Evolutionary conservation across 2,113 vertebrate species (phyloP), one percentile per base, ranked within the genome.

Genomic region (Phoxinus phoxinus): DNA sequence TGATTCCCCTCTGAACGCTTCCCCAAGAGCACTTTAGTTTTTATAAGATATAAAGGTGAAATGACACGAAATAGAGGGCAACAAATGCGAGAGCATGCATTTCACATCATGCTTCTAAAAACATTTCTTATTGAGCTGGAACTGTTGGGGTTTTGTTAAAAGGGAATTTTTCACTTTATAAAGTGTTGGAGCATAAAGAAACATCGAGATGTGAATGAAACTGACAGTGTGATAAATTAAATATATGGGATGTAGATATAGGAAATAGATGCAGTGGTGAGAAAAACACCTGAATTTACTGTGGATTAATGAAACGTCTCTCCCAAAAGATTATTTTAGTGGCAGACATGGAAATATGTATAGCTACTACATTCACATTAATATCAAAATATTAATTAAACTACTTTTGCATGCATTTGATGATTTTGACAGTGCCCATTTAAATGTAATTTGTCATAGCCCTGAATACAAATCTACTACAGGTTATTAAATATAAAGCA

Each of bases 121-220:
- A 72, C 30, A 72, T 71, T 8, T 41, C 11, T 72, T n/a, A 72
- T 72, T 72, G 67, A 71, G 67, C 67, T 69, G 65, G 17, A 69
- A 19, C 15, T 35, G 32, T 51, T 51, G 15, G 4, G 48, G 5
- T 41, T 41, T 41, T 41, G 37, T 41, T 41, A 9, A 65, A 65
- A 65, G 13, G 17, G 5, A 15, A 0, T 32, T 30, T 6, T 69
- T 69, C 1, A 35, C 32, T 69, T 69, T 30, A 1, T 69, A 21
- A 35, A 32, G 30, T 32, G 32, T 8, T 69, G 17, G 30, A 21
- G 72, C 12, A 74, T 74, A 75, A 30, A 15, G 4, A 19, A 75
- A 30, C 4, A 27, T 25, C n/a, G 69, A 72, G 12, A 48, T 69
- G 30, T 13, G 41, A 48, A 48, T 75, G 13, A 75, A 48, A 27